Base-by-base conservation (phyloP, 1,140 invertebrate genomes). In the Diploscapter pachys region DNA sequence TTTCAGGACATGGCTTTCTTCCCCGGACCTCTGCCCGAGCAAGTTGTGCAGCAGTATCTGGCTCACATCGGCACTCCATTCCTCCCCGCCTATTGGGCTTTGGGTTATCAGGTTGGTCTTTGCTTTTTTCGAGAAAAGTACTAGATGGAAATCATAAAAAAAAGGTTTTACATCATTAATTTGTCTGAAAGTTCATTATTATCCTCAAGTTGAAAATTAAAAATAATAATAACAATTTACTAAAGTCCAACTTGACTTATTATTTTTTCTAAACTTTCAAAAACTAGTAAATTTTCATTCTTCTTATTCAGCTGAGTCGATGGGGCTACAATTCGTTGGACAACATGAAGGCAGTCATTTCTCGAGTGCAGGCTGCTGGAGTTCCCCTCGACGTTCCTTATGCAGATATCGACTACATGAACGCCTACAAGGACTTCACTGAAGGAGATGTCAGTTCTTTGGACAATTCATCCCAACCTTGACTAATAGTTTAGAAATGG, bases 361-460 rank as follows among this genome's bases (percentile, higher is more conserved):
- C 86, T 48, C 63, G 87, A 67, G 88, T 79, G 52, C 59, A 80
- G n/a, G 75, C 80, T 13, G 81, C 81, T 49, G 80, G 80, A 62
- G 87, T 89, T 73, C 88, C 88, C 3, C 71, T 78, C 59, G 82
- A 83, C 70, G 80, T 84, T 49, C 64, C 72, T 6, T 82, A 79
- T 64, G 73, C 82, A 6, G 82, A 83, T 76, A 90, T 95, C 75
- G 93, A 96, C 87, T 95, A 95, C 83, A 95, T 95, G 93, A 87
- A 91, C n/a, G 89, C 90, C 61, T 89, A 88, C 67, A 93, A 92
- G 83, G 92, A 93, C 87, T 96, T 96, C 83, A 94, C 93, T 0
- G 90, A 62, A 13, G 68, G 68, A 49, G 66, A 63, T 69, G 63
- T 65, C 13, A 57, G 72, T 65, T 63, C 50, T 64, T 2, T 54